Percentiles rank a stretch among this genome's conserved stretches.
Evolutionary conservation across 2,888 invertebrate species (phyloP).

Genomic region (Arctia plantaginis): DNA sequence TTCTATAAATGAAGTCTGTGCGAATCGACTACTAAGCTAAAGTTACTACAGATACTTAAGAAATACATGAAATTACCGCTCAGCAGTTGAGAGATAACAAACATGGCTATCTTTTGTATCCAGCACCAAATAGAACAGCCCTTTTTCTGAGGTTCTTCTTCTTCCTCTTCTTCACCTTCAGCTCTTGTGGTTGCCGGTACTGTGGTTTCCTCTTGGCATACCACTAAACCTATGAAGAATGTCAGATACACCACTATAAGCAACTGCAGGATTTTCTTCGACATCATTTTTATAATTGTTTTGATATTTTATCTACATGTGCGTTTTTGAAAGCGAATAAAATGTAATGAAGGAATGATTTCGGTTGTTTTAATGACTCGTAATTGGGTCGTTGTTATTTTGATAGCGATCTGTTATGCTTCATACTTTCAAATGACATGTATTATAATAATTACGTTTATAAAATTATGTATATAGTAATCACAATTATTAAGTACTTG

Average conservation of each 20-base stretch:
- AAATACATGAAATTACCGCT: conserved; percentile 61
- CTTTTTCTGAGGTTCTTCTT: conserved; percentile 72
- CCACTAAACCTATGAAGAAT: conserved; percentile 58
- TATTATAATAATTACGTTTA: conserved; percentile 31
- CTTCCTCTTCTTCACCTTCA: conserved; percentile 76
- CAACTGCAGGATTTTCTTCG: conserved; percentile 53
- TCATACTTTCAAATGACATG: conserved; percentile 33
- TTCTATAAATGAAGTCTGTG: too few relatives aligned
- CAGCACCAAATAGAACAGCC: conserved; percentile 84
- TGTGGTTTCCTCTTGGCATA: conserved; percentile 71
- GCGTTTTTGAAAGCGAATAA: conserved; percentile 16
- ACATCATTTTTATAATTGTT: conserved; percentile 44
- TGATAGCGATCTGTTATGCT: conserved; percentile 46
- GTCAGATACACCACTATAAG: conserved; percentile 58
- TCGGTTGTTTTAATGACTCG: conserved; percentile 26
- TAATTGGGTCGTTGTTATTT: conserved; percentile 46
- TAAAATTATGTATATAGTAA: conserved; percentile 17
- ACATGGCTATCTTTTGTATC: conserved; percentile 84
- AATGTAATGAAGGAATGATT: conserved; percentile 27
- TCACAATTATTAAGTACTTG: conserved; percentile 19
- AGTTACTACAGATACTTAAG: neutral
- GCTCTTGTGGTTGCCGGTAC: conserved; percentile 66
- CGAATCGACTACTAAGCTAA: too few relatives aligned
- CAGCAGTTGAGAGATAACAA: conserved; percentile 80
- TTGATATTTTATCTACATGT: conserved; percentile 19